phyloP scores from a whole-genome alignment of 2,797 vertebrate species.

The Champsocephalus gunnari region DNA sequence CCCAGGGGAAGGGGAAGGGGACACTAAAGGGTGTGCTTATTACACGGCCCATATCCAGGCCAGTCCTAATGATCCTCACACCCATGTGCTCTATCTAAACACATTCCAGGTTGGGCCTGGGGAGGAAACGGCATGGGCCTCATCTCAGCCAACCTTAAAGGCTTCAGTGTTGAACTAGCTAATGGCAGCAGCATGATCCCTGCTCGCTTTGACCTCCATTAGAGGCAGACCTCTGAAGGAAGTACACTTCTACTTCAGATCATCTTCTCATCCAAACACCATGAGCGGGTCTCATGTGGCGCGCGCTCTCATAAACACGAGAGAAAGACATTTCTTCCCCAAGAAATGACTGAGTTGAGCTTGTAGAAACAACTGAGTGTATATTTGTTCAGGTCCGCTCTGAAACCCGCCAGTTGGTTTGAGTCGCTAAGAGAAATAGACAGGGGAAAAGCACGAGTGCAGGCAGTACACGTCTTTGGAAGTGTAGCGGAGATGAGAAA shows the following conservation, averaged over 20 bases:
- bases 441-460: constrained; percentile 51
- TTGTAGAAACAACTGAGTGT: constrained; percentile 47
- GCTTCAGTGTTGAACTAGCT: constrained; percentile 35
- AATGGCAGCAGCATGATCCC: constrained; percentile 33
- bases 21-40: constrained; percentile 52
- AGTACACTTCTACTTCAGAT: constrained; percentile 21
- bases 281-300: constrained; percentile 4
- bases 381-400: constrained; percentile 45
- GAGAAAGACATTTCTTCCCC: constrained; percentile 28
- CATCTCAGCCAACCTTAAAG: constrained; percentile 31
- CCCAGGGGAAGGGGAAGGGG: constrained; percentile 39
- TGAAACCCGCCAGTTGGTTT: constrained; percentile 49
- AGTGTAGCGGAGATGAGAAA: constrained; percentile 58
- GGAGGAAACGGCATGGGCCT: constrained; percentile 42
- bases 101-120: constrained; percentile 52
- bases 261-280: constrained; percentile 43
- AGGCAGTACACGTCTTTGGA: constrained; percentile 55
- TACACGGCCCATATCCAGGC: constrained; percentile 53
- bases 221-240: neutral
- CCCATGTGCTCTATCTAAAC: constrained; percentile 60
- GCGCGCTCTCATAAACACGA: constrained; percentile 18
- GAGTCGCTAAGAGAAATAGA: constrained; percentile 54
- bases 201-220: constrained; percentile 27
- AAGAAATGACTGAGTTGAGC: constrained; percentile 32
- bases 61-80: constrained; percentile 60